phyloP scores from a whole-genome alignment of 2,888 invertebrate species.

The Harpagoxenus sublaevis region DNA sequence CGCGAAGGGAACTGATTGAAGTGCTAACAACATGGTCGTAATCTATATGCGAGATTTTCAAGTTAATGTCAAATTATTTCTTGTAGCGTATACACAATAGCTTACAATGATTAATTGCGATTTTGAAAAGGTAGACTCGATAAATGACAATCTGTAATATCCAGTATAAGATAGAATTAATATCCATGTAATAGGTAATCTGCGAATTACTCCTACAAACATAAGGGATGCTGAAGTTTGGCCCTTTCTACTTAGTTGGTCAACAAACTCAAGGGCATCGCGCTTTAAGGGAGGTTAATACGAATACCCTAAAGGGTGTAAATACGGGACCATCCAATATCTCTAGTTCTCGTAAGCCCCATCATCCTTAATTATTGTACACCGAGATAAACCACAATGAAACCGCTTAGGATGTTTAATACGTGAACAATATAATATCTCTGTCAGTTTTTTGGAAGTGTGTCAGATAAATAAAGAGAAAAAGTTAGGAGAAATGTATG shows the following conservation, averaged over 20 bases:
- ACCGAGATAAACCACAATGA: constrained; percentile 34
- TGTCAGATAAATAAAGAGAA: background rate
- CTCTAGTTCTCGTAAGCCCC: constrained; percentile 35
- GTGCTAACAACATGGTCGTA: background rate
- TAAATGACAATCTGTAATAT: background rate
- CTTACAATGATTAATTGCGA: background rate
- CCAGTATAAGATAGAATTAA: constrained; percentile 1
- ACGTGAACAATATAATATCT: background rate
- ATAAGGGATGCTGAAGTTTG: constrained; percentile 47
- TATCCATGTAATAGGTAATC: constrained; percentile 38
- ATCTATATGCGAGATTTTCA: constrained; percentile 2
- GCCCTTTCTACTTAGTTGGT: constrained; percentile 53
- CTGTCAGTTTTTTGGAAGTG: background rate
- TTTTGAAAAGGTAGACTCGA: background rate
- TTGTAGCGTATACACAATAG: background rate
- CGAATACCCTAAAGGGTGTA: constrained; percentile 53
- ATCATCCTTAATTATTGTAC: constrained; percentile 47
- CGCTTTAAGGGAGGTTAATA: constrained; percentile 56
- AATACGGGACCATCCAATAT: constrained; percentile 51
- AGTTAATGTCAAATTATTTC: background rate
- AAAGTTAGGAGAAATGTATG: constrained; percentile 9
- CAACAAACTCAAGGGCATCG: constrained; percentile 51
- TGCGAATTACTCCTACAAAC: constrained; percentile 35
- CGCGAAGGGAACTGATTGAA: constrained; percentile 41
- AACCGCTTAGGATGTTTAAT: constrained; percentile 41